These are phyloP conservation scores for Tetramorium alpestre DNA, from an alignment of 1,140 invertebrate species.

Conservation along the genomic window DNA sequence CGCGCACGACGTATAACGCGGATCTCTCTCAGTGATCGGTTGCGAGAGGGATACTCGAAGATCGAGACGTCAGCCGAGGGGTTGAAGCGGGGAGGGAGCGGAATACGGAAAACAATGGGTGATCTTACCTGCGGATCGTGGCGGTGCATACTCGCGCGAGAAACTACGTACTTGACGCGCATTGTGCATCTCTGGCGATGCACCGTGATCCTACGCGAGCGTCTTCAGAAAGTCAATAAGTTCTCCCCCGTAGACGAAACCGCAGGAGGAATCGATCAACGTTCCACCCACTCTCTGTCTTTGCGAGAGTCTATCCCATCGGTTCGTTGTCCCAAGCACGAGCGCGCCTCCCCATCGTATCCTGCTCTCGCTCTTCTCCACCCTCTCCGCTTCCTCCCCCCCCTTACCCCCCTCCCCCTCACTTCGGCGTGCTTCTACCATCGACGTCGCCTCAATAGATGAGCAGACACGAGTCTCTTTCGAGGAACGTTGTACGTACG, in stretches of 20 bases:
- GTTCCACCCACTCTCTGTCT: slow-evolving; percentile 64
- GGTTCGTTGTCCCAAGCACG: slow-evolving; percentile 48
- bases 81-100: background rate
- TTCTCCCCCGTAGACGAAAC: slow-evolving; percentile 63
- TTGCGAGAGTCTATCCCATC: slow-evolving; percentile 46
- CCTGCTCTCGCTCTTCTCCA: background rate
- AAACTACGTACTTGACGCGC: slow-evolving; percentile 35
- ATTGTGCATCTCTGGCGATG: slow-evolving; percentile 39
- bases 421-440: slow-evolving; percentile 13
- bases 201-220: slow-evolving; percentile 50
- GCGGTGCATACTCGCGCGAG: slow-evolving; percentile 23
- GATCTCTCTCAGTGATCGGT: slow-evolving; percentile 31
- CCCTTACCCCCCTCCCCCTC: background rate
- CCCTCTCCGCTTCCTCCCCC: background rate
- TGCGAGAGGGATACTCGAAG: background rate
- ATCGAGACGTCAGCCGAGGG: slow-evolving; percentile 28
- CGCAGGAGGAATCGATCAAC: slow-evolving; percentile 69
- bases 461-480: slow-evolving; percentile 59
- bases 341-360: slow-evolving; percentile 32
- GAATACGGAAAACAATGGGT: slow-evolving; percentile 21
- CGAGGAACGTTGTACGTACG: slow-evolving; percentile 54
- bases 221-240: slow-evolving; percentile 67
- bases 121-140: slow-evolving; percentile 13
- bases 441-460: slow-evolving; percentile 54
- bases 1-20: background rate